Evolutionary conservation across 2,113 vertebrate species (phyloP).

Genomic region (Stictonetta naevosa): DNA sequence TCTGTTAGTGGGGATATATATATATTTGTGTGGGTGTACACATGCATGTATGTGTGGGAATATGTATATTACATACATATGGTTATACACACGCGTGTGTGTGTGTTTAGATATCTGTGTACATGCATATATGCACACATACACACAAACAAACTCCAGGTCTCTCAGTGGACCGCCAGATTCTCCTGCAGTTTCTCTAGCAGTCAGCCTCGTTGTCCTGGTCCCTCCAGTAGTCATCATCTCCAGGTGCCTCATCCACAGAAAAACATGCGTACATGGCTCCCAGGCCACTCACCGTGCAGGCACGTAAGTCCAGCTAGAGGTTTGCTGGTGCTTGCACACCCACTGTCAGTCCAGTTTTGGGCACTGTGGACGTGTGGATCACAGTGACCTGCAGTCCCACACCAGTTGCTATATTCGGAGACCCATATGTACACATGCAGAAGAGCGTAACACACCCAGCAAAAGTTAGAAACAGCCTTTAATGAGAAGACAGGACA

Average conservation of each 20-base stretch:
- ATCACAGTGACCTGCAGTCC: neutral
- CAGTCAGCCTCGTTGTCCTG: neutral
- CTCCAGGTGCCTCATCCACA: neutral
- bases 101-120: too few relatives aligned
- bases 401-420: neutral
- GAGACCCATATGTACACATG: neutral
- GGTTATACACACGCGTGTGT: rapidly evolving
- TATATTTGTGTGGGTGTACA: neutral
- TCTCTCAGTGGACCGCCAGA: neutral
- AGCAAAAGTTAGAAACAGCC: neutral
- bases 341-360: neutral
- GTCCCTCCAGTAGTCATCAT: neutral
- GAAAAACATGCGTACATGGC: rapidly evolving
- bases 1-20: neutral
- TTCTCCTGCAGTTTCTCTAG: rapidly evolving
- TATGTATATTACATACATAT: neutral
- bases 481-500: neutral
- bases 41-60: neutral
- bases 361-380: neutral
- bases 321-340: neutral
- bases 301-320: neutral
- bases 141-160: neutral
- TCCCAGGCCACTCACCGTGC: neutral
- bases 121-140: neutral
- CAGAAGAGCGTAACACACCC: neutral